Evolutionary conservation across 2,113 vertebrate genomes (phyloP).

Genomic region (Serranochromis macrocephalus): DNA sequence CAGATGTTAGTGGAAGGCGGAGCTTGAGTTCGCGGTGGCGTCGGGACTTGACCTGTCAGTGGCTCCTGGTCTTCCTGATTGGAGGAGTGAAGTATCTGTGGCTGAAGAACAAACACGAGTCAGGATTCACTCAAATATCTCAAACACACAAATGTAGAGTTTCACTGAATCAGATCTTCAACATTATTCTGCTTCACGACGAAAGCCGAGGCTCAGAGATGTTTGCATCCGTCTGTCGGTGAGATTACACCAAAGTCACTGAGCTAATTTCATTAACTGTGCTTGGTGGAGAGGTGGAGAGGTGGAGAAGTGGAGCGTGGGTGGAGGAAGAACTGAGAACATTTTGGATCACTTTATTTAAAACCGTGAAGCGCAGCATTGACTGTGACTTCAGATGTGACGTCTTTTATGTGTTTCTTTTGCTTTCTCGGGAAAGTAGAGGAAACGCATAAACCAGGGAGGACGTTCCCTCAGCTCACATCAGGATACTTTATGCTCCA

Average conservation of each 20-base stretch:
- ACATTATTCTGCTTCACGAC: not conserved
- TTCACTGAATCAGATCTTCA: not conserved
- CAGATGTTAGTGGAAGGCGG: not conserved
- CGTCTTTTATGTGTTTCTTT: not conserved
- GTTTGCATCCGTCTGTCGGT: not conserved
- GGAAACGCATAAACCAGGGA: not conserved
- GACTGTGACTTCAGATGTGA: not conserved
- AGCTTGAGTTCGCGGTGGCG: not conserved
- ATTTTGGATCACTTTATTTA: not conserved
- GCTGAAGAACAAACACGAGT: slow-evolving; percentile 62
- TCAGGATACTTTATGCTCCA: not conserved
- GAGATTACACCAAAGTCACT: not conserved
- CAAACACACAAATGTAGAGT: not conserved
- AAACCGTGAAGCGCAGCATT: not conserved
- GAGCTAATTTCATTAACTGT: not conserved
- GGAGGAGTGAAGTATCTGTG: slow-evolving; percentile 55
- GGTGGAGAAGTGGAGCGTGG: not conserved
- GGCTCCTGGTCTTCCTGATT: slow-evolving; percentile 8
- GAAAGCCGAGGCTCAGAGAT: not conserved
- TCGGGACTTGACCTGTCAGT: not conserved
- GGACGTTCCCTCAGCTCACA: not conserved
- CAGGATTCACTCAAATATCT: not conserved
- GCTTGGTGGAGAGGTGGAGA: not conserved
- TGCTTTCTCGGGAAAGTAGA: not conserved
- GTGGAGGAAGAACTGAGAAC: not conserved